These are phyloP conservation scores for Achlya flavicornis DNA, from an alignment of 2,888 invertebrate genomes.

Conservation along the genomic window DNA sequence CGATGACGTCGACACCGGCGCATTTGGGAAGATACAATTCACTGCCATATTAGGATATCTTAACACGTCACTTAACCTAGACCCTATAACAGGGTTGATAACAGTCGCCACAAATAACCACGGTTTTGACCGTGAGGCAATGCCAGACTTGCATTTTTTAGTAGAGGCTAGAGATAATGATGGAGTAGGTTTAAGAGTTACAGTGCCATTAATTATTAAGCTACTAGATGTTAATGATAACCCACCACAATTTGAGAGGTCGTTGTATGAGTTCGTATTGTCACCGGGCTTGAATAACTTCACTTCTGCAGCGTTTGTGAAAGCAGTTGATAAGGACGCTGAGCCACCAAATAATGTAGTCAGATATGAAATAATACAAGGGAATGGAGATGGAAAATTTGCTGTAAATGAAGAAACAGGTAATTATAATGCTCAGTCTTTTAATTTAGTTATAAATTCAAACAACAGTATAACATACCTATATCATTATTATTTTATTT, in stretches of 20 bases:
- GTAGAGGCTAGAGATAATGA: conserved; percentile 95
- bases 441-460: neutral
- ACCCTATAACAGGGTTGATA: conserved; percentile 91
- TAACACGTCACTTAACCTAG: conserved; percentile 90
- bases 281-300: conserved; percentile 89
- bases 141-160: conserved; percentile 89
- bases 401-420: conserved; percentile 90
- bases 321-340: conserved; percentile 92
- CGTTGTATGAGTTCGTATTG: conserved; percentile 91
- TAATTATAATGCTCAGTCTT: conserved; percentile 28
- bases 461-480: neutral
- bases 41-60: conserved; percentile 90
- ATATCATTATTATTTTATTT: conserved; percentile 32
- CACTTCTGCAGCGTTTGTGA: conserved; percentile 90
- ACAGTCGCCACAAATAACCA: conserved; percentile 90
- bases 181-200: conserved; percentile 90
- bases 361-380: conserved; percentile 91
- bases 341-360: conserved; percentile 93
- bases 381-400: conserved; percentile 90
- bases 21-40: conserved; percentile 90
- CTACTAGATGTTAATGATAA: conserved; percentile 93
- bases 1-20: conserved; percentile 91
- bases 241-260: conserved; percentile 91
- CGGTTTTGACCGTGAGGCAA: conserved; percentile 92
- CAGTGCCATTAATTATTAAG: conserved; percentile 89